A percentile compares a stretch with the other conserved stretches of the same genome.
Evolutionary conservation across 2,113 vertebrate genomes (phyloP).

Genomic region (Tachysurus fulvidraco): DNA sequence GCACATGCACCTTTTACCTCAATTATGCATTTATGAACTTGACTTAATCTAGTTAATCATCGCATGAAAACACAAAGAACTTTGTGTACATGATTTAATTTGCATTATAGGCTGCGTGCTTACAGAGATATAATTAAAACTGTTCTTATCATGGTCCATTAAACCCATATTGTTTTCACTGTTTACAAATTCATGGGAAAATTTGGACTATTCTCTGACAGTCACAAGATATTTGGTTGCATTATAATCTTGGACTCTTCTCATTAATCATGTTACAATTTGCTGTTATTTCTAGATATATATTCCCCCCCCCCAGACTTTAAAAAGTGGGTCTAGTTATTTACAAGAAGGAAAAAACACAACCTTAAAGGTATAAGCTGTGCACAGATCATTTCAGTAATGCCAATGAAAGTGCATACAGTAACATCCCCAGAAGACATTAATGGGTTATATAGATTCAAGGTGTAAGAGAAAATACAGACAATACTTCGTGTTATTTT

Average conservation of each 20-base stretch:
- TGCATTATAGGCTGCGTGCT: neutral
- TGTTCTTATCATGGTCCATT: too few relatives aligned
- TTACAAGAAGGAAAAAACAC: neutral
- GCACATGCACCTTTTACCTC: neutral
- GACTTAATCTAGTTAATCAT: neutral
- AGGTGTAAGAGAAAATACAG: neutral
- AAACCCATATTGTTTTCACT: too few relatives aligned
- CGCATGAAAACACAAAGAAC: neutral
- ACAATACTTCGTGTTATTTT: neutral
- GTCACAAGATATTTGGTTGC: too few relatives aligned
- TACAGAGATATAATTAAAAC: neutral
- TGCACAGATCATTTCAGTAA: neutral
- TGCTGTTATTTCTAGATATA: too few relatives aligned
- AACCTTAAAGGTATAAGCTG: neutral
- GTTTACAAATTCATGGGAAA: too few relatives aligned
- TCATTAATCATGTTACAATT: too few relatives aligned
- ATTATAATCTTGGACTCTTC: too few relatives aligned
- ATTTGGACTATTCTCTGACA: too few relatives aligned
- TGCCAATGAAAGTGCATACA: neutral
- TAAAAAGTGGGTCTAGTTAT: neutral
- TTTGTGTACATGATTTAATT: neutral
- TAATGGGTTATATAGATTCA: neutral
- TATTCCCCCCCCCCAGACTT: neutral
- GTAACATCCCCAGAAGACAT: neutral
- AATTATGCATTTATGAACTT: neutral